Evolutionary conservation across 2,113 vertebrate genomes (phyloP).

Genomic region (Pterocles burchelli): DNA sequence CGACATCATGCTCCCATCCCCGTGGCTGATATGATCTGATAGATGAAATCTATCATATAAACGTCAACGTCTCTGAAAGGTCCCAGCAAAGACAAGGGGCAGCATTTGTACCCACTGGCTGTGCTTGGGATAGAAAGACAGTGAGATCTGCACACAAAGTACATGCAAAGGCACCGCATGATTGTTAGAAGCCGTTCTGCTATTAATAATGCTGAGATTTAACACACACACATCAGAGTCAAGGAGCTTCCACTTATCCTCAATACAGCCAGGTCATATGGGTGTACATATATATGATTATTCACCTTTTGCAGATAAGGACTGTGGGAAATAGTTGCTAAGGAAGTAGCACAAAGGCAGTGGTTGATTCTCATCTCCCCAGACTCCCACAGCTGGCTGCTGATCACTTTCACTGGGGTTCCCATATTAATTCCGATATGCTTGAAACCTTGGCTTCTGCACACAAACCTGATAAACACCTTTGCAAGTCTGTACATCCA

Average conservation of each 20-base stretch:
- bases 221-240: neutral
- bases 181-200: neutral
- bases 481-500: neutral
- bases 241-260: neutral
- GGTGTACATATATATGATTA: neutral
- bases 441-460: neutral
- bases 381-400: neutral
- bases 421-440: neutral
- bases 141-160: neutral
- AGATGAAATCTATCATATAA: neutral
- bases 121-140: neutral
- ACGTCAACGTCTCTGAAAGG: neutral
- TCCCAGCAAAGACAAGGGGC: neutral
- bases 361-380: neutral
- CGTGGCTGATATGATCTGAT: neutral
- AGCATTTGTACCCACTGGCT: neutral
- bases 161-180: neutral
- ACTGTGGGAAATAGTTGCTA: neutral
- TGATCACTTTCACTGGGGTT: neutral
- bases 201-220: neutral
- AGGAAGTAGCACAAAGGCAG: neutral
- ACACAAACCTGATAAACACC: neutral
- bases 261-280: neutral
- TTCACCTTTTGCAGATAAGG: neutral
- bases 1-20: neutral